A percentile compares a stretch with the other conserved stretches of the same genome.
phyloP scores from a whole-genome alignment of 2,113 vertebrate genomes.

The Drymodes brunneopygia region DNA sequence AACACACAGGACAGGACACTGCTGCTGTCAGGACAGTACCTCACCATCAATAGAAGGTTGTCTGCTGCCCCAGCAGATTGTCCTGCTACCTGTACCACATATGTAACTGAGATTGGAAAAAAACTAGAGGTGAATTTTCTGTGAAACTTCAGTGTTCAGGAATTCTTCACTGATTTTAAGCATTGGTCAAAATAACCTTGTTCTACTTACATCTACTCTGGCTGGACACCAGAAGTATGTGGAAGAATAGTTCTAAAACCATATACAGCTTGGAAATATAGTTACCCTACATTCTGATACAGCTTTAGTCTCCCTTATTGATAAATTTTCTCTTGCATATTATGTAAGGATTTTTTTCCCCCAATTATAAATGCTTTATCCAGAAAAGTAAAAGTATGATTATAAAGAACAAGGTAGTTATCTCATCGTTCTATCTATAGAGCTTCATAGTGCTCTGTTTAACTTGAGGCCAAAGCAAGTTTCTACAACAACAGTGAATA shows the following conservation, averaged over 20 bases:
- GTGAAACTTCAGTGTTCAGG: background rate
- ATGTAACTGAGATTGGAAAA: background rate
- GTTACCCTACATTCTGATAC: background rate
- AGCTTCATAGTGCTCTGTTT: background rate
- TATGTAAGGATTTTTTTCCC: rapidly evolving
- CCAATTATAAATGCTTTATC: background rate
- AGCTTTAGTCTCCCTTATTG: background rate
- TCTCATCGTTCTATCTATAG: background rate
- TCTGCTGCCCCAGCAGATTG: background rate
- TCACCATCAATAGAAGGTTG: background rate
- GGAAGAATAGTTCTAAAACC: background rate
- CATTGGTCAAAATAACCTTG: background rate
- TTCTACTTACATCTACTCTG: background rate
- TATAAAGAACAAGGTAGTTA: background rate
- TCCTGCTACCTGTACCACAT: background rate
- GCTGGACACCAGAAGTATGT: background rate
- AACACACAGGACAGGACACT: background rate
- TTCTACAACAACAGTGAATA: background rate
- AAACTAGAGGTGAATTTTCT: background rate
- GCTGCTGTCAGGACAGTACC: background rate
- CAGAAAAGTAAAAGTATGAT: background rate
- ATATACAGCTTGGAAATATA: background rate
- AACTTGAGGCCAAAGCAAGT: background rate
- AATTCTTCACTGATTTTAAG: background rate
- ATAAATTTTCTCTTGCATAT: background rate